Conservation (phyloP, 2,113 vertebrate genomes). For the Motacilla alba region DNA sequence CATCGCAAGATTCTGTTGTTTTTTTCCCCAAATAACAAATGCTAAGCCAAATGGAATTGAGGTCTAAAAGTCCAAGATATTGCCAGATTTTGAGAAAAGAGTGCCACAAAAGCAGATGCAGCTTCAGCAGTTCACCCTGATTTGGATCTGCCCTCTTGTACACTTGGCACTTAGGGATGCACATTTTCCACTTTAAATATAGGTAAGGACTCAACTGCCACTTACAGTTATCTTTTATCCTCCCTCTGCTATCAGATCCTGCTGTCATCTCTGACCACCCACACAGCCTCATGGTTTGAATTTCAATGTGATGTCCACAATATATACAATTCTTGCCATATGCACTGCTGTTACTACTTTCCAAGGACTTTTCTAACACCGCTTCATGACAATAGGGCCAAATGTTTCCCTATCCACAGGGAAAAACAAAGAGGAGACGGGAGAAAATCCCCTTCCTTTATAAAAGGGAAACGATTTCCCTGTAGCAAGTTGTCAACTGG, state of each 20-base stretch:
- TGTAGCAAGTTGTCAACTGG: neutral
- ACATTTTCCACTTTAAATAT: neutral
- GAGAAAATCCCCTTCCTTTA: neutral
- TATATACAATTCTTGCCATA: neutral
- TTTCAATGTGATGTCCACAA: neutral
- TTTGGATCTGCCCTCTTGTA: neutral
- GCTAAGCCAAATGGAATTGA: neutral
- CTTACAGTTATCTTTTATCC: neutral
- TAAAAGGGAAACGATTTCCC: neutral
- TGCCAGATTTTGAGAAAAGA: neutral
- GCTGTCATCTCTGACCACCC: constrained; percentile 7
- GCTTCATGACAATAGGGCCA: neutral
- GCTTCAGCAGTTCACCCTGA: neutral
- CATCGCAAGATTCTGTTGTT: accelerated
- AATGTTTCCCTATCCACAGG: neutral
- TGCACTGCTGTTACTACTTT: neutral
- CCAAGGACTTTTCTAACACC: neutral
- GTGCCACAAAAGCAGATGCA: neutral
- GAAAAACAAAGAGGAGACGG: neutral
- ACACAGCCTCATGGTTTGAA: neutral
- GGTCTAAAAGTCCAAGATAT: neutral
- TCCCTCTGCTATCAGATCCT: neutral
- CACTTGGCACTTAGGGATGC: neutral
- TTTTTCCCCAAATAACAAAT: neutral
- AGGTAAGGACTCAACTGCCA: neutral